Evolutionary conservation across 2,113 vertebrate genomes (phyloP).

Genomic region (Dipodomys merriami): DNA sequence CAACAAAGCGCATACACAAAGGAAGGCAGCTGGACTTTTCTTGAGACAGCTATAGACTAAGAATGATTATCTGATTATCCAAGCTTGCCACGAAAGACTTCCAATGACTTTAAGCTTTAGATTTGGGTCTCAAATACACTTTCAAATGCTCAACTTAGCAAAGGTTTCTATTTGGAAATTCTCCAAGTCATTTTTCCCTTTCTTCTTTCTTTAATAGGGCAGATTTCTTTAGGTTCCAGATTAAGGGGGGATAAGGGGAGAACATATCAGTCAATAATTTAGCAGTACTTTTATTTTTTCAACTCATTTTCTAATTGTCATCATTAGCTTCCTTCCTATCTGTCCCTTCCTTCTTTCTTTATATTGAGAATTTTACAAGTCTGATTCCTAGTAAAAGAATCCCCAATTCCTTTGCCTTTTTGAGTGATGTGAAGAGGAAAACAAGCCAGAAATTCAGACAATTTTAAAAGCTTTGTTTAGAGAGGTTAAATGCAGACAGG

Average conservation of each 20-base stretch:
- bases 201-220: constrained; percentile 23
- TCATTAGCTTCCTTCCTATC: background rate
- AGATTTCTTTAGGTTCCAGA: background rate
- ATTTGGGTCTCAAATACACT: constrained; percentile 33
- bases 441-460: constrained; percentile 47
- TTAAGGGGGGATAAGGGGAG: background rate
- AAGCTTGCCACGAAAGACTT: constrained; percentile 8
- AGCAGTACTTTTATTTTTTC: constrained; percentile 39
- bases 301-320: background rate
- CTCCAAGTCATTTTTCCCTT: background rate
- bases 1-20: background rate
- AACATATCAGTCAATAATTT: background rate
- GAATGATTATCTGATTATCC: constrained; percentile 22
- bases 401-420: constrained; percentile 39
- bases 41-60: constrained; percentile 4
- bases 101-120: constrained; percentile 22
- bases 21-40: background rate
- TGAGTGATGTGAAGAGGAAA: constrained; percentile 26
- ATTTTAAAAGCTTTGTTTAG: constrained; percentile 5
- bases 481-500: background rate
- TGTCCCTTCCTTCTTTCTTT: background rate
- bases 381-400: background rate
- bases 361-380: constrained; percentile 25
- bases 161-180: constrained; percentile 19
- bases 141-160: constrained; percentile 34